phyloP scores from a whole-genome alignment of 2,888 invertebrate species.

The Caenorhabditis sp. region DNA sequence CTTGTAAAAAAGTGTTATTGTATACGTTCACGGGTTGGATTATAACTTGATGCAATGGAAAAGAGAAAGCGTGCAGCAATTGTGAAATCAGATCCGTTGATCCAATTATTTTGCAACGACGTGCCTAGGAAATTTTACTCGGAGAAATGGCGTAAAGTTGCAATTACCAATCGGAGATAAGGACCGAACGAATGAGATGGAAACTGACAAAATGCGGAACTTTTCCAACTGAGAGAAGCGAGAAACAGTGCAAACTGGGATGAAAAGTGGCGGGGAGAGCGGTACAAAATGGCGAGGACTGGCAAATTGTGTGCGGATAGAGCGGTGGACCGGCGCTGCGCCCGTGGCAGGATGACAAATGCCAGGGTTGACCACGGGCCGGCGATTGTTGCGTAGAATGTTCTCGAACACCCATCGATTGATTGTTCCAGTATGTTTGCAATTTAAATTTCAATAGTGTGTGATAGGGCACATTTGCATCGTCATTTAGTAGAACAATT shows the following conservation, averaged over 20 bases:
- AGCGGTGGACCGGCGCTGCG: conserved; percentile 46
- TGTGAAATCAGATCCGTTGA: conserved; percentile 8
- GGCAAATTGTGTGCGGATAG: conserved; percentile 35
- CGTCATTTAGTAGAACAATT: neutral
- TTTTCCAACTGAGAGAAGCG: conserved; percentile 18
- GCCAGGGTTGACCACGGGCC: neutral
- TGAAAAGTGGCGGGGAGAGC: conserved; percentile 33
- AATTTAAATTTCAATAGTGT: neutral
- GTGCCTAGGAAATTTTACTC: neutral
- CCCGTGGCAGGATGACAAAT: conserved; percentile 51
- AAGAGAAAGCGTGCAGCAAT: neutral
- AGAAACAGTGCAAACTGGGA: conserved; percentile 54
- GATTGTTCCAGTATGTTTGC: conserved; percentile 21
- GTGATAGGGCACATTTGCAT: conserved; percentile 13
- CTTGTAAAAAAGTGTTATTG: neutral
- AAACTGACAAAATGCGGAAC: conserved; percentile 18
- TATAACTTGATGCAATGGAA: neutral
- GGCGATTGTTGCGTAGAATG: neutral
- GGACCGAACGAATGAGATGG: conserved; percentile 19
- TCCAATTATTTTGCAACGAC: conserved; percentile 6
- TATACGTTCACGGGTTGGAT: neutral
- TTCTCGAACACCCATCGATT: conserved; percentile 3
- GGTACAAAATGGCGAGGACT: conserved; percentile 50
- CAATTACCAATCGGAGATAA: conserved; percentile 16
- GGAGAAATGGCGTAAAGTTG: neutral